These are phyloP conservation scores for Amphiura filiformis DNA, from an alignment of 35 echinoderm and acorn worm species.

Conservation along the genomic window DNA sequence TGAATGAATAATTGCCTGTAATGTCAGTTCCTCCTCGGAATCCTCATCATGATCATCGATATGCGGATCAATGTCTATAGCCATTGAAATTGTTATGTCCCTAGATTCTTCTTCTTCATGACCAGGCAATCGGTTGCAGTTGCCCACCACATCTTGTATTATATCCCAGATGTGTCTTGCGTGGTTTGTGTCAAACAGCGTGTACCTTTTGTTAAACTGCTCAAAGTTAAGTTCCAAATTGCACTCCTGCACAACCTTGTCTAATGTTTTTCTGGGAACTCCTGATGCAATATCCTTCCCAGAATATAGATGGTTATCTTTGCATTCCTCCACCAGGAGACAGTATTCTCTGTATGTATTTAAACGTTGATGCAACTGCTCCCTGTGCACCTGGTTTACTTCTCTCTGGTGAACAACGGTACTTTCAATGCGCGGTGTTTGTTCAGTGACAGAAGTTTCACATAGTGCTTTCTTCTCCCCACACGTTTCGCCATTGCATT, in stretches of 20 bases:
- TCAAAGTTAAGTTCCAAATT: slow-evolving; percentile 37
- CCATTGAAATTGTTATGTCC: too few relatives aligned
- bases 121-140: not conserved
- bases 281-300: slow-evolving; percentile 18
- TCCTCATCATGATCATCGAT: too few relatives aligned
- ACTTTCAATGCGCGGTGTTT: not conserved
- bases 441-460: not conserved
- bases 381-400: slow-evolving; percentile 14
- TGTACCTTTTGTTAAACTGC: slow-evolving; percentile 2
- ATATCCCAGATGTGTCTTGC: slow-evolving; percentile 1
- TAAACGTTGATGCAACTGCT: not conserved
- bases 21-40: too few relatives aligned
- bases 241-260: slow-evolving; percentile 9
- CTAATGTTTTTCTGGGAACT: slow-evolving; percentile 14
- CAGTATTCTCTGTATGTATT: not conserved
- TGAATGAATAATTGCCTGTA: too few relatives aligned
- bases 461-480: not conserved
- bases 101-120: too few relatives aligned
- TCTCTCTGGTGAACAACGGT: not conserved
- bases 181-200: slow-evolving; percentile 1
- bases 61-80: too few relatives aligned
- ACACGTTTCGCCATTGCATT: not conserved
- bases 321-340: not conserved
- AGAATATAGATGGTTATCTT: not conserved
- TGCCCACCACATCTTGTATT: not conserved